phyloP scores from a whole-genome alignment of 2,113 vertebrate genomes.

The Eurystomus gularis region DNA sequence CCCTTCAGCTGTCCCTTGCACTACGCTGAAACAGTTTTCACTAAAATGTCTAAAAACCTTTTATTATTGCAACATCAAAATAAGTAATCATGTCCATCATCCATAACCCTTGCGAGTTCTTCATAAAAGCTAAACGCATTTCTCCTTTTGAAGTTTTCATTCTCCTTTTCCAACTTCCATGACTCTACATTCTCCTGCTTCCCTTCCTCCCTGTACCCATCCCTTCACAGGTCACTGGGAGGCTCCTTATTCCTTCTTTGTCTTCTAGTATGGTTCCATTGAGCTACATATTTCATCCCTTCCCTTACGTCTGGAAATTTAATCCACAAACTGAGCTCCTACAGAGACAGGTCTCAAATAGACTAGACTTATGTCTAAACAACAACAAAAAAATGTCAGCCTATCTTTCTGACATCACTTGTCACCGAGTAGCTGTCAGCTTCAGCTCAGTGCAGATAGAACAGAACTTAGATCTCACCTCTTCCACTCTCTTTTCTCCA shows the following conservation, averaged over 20 bases:
- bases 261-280: neutral
- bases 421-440: neutral
- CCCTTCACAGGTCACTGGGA: neutral
- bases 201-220: neutral
- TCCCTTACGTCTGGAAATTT: neutral
- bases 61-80: neutral
- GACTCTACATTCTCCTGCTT: neutral
- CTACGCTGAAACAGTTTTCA: neutral
- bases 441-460: neutral
- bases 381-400: neutral
- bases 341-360: neutral
- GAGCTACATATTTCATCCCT: neutral
- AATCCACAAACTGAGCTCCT: neutral
- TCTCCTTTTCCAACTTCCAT: neutral
- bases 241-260: neutral
- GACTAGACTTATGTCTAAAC: neutral
- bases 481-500: neutral
- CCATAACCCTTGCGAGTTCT: fast-evolving
- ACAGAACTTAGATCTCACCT: neutral
- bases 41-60: neutral
- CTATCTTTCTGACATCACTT: neutral
- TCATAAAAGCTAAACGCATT: neutral
- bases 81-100: neutral
- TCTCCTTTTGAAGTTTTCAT: neutral
- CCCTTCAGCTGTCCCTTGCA: neutral